phyloP scores from a whole-genome alignment of 2,797 vertebrate species.

The Anomalospiza imberbis region DNA sequence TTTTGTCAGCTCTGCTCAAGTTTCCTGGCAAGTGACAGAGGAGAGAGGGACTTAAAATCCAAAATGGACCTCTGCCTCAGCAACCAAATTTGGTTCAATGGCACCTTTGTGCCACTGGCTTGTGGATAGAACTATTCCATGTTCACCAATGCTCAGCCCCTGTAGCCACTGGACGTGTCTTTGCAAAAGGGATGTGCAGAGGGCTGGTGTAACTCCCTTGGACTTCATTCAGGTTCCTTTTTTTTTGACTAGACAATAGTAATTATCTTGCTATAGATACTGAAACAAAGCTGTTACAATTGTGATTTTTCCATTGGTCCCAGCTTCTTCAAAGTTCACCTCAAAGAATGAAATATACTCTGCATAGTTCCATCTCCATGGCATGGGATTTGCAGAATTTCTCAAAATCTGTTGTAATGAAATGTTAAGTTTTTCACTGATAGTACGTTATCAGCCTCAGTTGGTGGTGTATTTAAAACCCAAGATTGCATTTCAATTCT shows the following conservation, averaged over 20 bases:
- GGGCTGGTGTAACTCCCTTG: background rate
- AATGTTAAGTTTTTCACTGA: background rate
- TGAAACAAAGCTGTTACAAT: background rate
- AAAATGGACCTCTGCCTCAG: background rate
- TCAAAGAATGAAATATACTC: background rate
- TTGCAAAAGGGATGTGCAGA: background rate
- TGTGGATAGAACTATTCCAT: background rate
- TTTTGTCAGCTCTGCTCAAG: background rate
- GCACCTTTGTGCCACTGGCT: background rate
- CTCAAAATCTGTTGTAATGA: background rate
- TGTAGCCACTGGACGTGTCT: background rate
- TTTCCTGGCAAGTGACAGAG: background rate
- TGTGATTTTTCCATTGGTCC: background rate
- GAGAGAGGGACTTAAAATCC: background rate
- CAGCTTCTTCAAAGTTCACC: background rate
- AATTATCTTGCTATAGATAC: background rate
- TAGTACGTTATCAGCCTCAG: background rate
- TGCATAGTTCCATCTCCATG: background rate
- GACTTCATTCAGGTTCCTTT: background rate
- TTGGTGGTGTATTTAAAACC: background rate
- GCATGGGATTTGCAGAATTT: background rate
- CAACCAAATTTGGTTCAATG: background rate
- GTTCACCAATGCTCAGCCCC: background rate
- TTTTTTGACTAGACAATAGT: background rate
- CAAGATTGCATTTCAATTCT: background rate